These are phyloP conservation scores for Micromussa lordhowensis DNA, from an alignment of 92 coral and sea anemone genomes.

Conservation along the genomic window DNA sequence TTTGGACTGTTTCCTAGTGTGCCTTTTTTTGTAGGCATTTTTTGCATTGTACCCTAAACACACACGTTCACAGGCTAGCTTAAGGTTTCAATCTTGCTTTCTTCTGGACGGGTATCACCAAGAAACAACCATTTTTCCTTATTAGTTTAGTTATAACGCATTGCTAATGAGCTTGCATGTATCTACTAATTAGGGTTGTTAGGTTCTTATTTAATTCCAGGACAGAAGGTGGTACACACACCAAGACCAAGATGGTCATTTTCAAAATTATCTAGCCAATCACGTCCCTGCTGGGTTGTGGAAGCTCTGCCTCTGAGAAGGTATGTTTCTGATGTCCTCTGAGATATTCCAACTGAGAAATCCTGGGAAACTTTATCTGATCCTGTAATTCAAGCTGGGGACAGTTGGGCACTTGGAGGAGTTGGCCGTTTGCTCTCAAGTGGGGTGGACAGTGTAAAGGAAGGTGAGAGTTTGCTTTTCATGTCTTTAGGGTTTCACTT, in stretches of 20 bases:
- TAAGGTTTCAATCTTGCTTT: neutral
- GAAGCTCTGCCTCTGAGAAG: constrained; percentile 35
- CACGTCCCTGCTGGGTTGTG: constrained; percentile 29
- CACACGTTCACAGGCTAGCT: neutral
- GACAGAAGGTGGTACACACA: constrained; percentile 22
- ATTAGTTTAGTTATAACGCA: neutral
- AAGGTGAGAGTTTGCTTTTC: constrained; percentile 29
- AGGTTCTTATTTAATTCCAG: neutral
- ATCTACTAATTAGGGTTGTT: neutral
- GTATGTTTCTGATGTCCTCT: constrained; percentile 26
- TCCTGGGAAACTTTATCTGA: constrained; percentile 21
- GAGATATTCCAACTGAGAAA: constrained; percentile 11
- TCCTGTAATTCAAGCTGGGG: neutral
- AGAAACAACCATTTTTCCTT: neutral
- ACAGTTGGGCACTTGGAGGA: constrained; percentile 1
- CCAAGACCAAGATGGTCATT: neutral
- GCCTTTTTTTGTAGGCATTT: neutral
- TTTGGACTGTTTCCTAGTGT: too few relatives aligned
- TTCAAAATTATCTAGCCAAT: constrained; percentile 10
- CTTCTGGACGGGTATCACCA: neutral
- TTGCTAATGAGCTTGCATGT: neutral
- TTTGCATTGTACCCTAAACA: neutral
- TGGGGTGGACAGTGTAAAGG: constrained; percentile 5
- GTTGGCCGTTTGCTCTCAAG: neutral
- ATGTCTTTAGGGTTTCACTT: constrained; percentile 18